Evolutionary conservation across 1,140 invertebrate genomes (phyloP).

Genomic region (Phenacoccus solenopsis): DNA sequence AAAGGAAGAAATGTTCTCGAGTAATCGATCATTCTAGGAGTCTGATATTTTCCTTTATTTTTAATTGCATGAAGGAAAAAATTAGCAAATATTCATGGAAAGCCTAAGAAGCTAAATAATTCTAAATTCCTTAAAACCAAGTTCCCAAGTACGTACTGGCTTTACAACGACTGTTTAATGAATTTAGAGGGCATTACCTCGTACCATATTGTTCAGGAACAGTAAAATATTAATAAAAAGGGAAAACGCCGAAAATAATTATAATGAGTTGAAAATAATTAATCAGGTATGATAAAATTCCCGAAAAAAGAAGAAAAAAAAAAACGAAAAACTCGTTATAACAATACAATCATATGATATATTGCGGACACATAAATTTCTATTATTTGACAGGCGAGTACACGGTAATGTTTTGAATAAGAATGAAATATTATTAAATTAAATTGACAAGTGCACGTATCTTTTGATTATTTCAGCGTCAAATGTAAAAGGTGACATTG

Average conservation of each 20-base stretch:
- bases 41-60: too few relatives aligned
- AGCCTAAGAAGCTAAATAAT: too few relatives aligned
- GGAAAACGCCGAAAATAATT: background rate
- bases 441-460: background rate
- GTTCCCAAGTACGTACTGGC: too few relatives aligned
- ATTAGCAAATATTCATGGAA: too few relatives aligned
- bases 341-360: background rate
- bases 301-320: background rate
- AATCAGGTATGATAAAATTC: background rate
- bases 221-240: background rate
- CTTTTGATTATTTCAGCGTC: background rate
- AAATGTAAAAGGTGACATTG: background rate
- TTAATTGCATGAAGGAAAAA: too few relatives aligned
- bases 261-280: background rate
- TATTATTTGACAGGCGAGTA: background rate
- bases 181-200: too few relatives aligned
- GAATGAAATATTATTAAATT: background rate
- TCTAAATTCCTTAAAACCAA: too few relatives aligned
- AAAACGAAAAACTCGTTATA: background rate
- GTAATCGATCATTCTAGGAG: too few relatives aligned
- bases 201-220: too few relatives aligned
- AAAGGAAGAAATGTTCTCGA: too few relatives aligned
- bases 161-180: too few relatives aligned
- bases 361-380: conserved; percentile 1
- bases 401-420: background rate